Evolutionary conservation across 2,888 invertebrate species (phyloP).

Genomic region (Hyles lineata): DNA sequence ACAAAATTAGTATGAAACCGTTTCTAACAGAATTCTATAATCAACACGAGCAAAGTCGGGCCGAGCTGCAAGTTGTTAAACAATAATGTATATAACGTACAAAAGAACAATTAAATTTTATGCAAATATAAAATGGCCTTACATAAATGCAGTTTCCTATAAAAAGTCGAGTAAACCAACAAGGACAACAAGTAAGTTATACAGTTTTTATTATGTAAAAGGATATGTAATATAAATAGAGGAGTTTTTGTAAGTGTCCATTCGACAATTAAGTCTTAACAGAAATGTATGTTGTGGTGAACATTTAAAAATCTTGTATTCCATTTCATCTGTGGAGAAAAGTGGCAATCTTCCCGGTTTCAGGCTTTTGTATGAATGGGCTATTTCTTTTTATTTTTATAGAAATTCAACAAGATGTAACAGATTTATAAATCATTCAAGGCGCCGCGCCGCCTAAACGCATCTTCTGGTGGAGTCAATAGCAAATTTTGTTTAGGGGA

Average conservation of each 20-base stretch:
- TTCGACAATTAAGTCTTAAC: background rate
- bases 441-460: too few species aligned
- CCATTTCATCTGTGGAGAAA: too few species aligned
- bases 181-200: slow-evolving; percentile 1
- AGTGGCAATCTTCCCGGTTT: too few species aligned
- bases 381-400: too few species aligned
- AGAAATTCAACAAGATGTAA: too few species aligned
- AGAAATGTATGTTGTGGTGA: background rate
- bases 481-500: too few species aligned
- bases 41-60: background rate
- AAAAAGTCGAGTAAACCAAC: slow-evolving; percentile 6
- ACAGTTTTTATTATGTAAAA: background rate
- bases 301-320: background rate
- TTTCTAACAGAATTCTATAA: background rate
- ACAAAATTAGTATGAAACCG: too few species aligned
- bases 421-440: too few species aligned
- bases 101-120: slow-evolving; percentile 13
- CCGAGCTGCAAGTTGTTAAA: background rate
- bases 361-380: too few species aligned
- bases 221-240: slow-evolving; percentile 10
- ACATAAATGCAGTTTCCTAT: slow-evolving; percentile 13
- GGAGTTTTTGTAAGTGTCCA: background rate
- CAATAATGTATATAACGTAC: background rate
- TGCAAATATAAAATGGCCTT: slow-evolving; percentile 2
- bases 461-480: too few species aligned